phyloP scores from a whole-genome alignment of 2,888 invertebrate species.

The Netelia melanura region DNA sequence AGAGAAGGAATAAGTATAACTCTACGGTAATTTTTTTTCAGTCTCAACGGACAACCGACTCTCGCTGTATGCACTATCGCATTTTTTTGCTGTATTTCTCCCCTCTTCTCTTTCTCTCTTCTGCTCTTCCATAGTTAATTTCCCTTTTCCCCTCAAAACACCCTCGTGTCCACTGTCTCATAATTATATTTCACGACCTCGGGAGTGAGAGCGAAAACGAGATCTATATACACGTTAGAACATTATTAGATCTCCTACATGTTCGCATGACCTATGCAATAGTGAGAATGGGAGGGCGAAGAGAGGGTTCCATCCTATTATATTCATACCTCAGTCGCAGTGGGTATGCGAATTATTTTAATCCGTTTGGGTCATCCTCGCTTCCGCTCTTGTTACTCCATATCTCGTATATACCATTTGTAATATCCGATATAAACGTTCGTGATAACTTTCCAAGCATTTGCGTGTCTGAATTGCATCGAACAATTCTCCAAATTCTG shows the following conservation, averaged over 20 bases:
- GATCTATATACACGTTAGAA: conserved; percentile 31
- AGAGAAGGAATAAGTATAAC: conserved; percentile 63
- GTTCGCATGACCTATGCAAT: conserved; percentile 10
- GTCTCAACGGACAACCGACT: neutral
- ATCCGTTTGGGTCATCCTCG: conserved; percentile 14
- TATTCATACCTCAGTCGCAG: conserved; percentile 20
- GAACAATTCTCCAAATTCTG: conserved; percentile 46
- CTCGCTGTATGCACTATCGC: neutral
- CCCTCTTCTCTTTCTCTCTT: conserved; percentile 4
- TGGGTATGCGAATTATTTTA: conserved; percentile 64
- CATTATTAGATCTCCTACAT: conserved; percentile 57
- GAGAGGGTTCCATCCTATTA: neutral
- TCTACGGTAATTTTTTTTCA: conserved; percentile 43
- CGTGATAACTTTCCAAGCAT: conserved; percentile 43
- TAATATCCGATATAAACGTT: conserved; percentile 30
- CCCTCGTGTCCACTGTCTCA: conserved; percentile 17
- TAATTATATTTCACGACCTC: conserved; percentile 44
- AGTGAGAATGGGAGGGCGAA: neutral
- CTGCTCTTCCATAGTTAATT: neutral
- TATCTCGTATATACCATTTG: neutral
- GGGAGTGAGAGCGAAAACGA: conserved; percentile 9
- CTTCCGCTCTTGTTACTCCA: conserved; percentile 15
- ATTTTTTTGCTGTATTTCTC: neutral
- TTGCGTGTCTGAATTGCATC: conserved; percentile 60
- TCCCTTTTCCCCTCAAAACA: neutral